Evolutionary conservation across 2,888 invertebrate species (phyloP).

Genomic region (Andrena chrysosceles): DNA sequence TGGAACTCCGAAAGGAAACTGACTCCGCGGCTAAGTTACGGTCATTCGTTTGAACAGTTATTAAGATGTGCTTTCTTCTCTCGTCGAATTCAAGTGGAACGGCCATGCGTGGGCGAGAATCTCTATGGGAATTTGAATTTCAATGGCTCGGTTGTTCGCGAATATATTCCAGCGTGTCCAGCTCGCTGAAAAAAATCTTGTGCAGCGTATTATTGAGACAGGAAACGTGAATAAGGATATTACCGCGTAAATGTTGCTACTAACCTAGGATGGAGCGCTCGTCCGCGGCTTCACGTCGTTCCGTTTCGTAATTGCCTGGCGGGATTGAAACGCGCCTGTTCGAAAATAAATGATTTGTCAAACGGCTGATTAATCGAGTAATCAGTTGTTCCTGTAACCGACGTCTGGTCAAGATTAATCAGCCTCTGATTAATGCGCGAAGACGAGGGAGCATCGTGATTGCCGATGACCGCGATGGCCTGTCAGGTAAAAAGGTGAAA

Average conservation of each 20-base stretch:
- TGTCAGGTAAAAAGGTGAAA: conserved; percentile 30
- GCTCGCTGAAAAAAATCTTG: background rate
- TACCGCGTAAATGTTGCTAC: background rate
- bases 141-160: background rate
- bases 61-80: conserved; percentile 4
- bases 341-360: conserved; percentile 54
- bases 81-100: no score
- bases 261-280: background rate
- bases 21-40: conserved; percentile 34
- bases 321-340: conserved; percentile 20
- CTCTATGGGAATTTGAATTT: conserved; percentile 12
- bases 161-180: background rate
- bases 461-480: conserved; percentile 56
- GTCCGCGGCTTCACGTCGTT: background rate
- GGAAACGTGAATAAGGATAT: background rate
- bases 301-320: conserved; percentile 11
- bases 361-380: conserved; percentile 51
- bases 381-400: conserved; percentile 46
- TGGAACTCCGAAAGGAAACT: conserved; percentile 7
- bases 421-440: conserved; percentile 61
- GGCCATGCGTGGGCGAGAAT: background rate
- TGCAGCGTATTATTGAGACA: background rate
- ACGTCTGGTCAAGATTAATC: conserved; percentile 59
- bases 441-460: conserved; percentile 52
- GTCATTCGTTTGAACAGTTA: conserved; percentile 27